phyloP scores from a whole-genome alignment of 64 coral and sea anemone genomes.

The Pachyseris speciosa region DNA sequence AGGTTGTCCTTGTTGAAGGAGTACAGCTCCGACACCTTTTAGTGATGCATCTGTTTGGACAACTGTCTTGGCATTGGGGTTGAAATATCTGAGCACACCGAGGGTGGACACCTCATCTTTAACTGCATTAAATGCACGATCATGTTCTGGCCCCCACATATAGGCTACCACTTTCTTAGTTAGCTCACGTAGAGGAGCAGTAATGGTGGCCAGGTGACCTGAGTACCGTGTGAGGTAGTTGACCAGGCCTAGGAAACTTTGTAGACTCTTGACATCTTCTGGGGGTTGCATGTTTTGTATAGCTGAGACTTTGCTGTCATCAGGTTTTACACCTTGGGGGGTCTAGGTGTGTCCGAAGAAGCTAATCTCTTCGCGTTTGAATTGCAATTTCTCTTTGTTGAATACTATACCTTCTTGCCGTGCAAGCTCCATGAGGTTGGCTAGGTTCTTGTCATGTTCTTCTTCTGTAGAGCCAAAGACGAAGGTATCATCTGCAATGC shows the following conservation, averaged over 20 bases:
- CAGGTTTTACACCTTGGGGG: constrained; percentile 51
- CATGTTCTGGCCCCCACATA: too few relatives aligned
- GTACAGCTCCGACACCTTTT: constrained; percentile 1
- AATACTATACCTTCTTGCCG: constrained; percentile 17
- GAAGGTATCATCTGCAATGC: constrained; percentile 61
- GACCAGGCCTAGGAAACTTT: constrained; percentile 34
- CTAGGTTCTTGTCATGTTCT: constrained; percentile 26
- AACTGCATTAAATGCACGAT: too few relatives aligned
- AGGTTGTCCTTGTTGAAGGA: constrained; percentile 38
- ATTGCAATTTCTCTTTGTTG: constrained; percentile 40
- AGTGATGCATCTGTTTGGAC: constrained; percentile 53
- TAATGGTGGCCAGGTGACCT: background rate
- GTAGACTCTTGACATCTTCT: constrained; percentile 39
- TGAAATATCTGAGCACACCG: constrained; percentile 38
- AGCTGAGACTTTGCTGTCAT: constrained; percentile 51
- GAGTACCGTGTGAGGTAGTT: constrained; percentile 55
- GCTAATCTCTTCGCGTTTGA: constrained; percentile 9
- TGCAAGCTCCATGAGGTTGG: background rate
- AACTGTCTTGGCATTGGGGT: constrained; percentile 33
- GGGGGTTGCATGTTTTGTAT: constrained; percentile 33
- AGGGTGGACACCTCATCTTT: constrained; percentile 32
- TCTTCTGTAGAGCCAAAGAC: constrained; percentile 10
- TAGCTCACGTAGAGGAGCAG: constrained; percentile 9
- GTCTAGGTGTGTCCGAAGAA: constrained; percentile 61
- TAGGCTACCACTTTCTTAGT: too few relatives aligned